Evolutionary conservation across 2,888 invertebrate genomes (phyloP), one percentile per base, ranked within the genome.

Genomic region (Philhelius pedissequus): DNA sequence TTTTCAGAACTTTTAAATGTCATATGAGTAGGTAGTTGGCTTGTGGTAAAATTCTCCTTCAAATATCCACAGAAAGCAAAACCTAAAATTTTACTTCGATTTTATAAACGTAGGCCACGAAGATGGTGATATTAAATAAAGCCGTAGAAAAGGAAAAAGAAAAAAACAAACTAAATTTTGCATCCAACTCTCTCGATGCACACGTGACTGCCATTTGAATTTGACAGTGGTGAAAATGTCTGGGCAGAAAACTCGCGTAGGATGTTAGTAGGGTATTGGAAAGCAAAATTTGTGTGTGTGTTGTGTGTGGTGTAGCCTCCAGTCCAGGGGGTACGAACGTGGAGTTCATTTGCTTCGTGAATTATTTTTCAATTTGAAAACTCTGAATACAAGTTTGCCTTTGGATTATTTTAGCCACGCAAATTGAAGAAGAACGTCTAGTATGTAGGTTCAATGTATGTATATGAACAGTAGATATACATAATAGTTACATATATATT

Each of bases 181-280:
- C 35, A 56, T 38, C 15, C 48, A 82, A 60, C 69, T 70, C 62
- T 77, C 60, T 70, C 64, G 64, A 50, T 50, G 38, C 56, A 75
- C 74, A 83, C 83, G 79, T 83, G 83, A 83, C 79, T 79, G 52
- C 50, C 64, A 83, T 83, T 62, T 43, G 73, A 78, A 78, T 83
- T 73, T 43, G 68, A 56, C 43, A 35, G 58, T 56, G 78, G 73
- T 74, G 78, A 58, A 83, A 79, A 78, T 76, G 58, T 60, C 30
- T 62, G 69, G 38, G 27, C 86, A 84, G 71, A 82, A 82, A 87
- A 88, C 86, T 87, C 87, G 89, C 89, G 90, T 89, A 90, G 90
- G 89, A 87, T 87, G 89, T 89, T 88, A 90, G 90, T 89, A 88
- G 90, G 89, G 89, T 89, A 89, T 89, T 90, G 89, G 89, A 90